Percentiles rank a stretch among this genome's conserved stretches.
Evolutionary conservation across 2,113 vertebrate species (phyloP).

Genomic region (Lepus timidus): DNA sequence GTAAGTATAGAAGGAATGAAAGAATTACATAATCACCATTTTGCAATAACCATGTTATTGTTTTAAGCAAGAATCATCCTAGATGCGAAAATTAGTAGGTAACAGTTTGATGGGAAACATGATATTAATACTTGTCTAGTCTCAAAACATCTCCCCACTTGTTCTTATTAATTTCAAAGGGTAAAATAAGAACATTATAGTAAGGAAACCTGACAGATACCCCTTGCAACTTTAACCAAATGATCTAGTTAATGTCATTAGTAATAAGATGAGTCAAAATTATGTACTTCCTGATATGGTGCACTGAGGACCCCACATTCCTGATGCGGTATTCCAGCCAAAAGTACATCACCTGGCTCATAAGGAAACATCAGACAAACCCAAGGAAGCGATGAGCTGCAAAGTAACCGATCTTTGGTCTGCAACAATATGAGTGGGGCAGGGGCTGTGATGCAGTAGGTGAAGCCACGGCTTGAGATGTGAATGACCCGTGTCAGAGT

Average conservation of each 20-base stretch:
- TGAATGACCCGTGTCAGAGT: too few relatives aligned
- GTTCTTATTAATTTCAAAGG: conserved; percentile 12
- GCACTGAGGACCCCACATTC: neutral
- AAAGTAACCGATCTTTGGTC: neutral
- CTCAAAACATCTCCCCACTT: neutral
- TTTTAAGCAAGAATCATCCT: conserved; percentile 30
- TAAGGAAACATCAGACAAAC: neutral
- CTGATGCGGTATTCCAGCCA: neutral
- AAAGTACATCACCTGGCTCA: neutral
- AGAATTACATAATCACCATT: conserved; percentile 37
- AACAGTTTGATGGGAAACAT: neutral
- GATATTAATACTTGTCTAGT: neutral
- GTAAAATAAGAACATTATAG: neutral
- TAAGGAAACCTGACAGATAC: neutral
- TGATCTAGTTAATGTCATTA: neutral
- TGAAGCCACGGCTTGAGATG: too few relatives aligned
- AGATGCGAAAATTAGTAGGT: neutral
- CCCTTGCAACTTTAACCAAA: neutral
- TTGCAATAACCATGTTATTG: neutral
- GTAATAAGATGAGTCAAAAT: conserved; percentile 1
- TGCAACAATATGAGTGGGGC: neutral
- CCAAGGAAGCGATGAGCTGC: neutral
- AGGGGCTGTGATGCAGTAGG: too few relatives aligned
- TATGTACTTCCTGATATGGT: neutral
- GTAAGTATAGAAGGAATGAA: neutral